A percentile compares a stretch with the other conserved stretches of the same genome.
Conservation (phyloP, 2,888 invertebrate species). For the Trichopria drosophilae region DNA sequence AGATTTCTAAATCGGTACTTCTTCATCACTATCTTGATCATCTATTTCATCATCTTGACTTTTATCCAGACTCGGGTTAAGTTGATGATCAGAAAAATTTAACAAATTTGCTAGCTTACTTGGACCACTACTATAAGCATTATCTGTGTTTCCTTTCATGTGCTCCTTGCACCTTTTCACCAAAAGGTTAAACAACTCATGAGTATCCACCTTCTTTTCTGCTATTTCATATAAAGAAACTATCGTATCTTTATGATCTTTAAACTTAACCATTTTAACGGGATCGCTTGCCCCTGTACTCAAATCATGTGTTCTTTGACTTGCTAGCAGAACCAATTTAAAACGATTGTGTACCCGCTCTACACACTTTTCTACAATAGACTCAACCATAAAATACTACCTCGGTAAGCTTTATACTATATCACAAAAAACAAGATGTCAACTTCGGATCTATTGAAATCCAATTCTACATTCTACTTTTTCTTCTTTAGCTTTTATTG, state of each 20-base stretch:
- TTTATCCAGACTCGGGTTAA: conserved; percentile 20
- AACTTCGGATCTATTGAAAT: conserved; percentile 20
- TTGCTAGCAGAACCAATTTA: conserved; percentile 19
- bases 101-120: conserved; percentile 21
- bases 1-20: conserved; percentile 21
- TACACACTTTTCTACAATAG: conserved; percentile 19
- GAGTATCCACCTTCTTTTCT: conserved; percentile 18
- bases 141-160: conserved; percentile 21
- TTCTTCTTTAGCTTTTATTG: conserved; percentile 18
- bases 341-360: conserved; percentile 17
- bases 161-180: conserved; percentile 15
- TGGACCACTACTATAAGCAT: conserved; percentile 19
- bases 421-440: conserved; percentile 21
- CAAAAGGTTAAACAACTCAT: conserved; percentile 19
- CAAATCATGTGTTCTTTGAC: conserved; percentile 20
- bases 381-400: conserved; percentile 16
- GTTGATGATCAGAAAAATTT: conserved; percentile 22
- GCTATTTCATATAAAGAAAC: conserved; percentile 20
- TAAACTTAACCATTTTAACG: conserved; percentile 15
- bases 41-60: conserved; percentile 20
- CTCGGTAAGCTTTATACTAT: conserved; percentile 18
- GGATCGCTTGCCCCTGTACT: conserved; percentile 17
- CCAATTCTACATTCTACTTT: conserved; percentile 16
- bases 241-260: conserved; percentile 18
- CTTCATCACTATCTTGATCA: conserved; percentile 22